phyloP scores from a whole-genome alignment of 2,797 vertebrate species.

The Sylvia borin region DNA sequence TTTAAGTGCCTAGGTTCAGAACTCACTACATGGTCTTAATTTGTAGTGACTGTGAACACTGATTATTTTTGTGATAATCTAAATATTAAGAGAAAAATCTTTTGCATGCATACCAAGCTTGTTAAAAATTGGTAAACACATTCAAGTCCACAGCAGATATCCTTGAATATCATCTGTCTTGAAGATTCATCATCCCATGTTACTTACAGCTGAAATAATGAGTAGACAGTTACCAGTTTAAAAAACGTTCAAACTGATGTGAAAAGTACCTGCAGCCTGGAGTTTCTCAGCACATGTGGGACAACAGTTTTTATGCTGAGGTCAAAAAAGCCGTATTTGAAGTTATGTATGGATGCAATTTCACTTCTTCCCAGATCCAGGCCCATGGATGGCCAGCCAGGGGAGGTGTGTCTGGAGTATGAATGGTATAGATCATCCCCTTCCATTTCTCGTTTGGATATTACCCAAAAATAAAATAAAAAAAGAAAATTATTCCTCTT shows the following conservation, averaged over 20 bases:
- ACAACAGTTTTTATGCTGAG: not conserved
- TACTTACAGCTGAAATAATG: not conserved
- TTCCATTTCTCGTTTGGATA: not conserved
- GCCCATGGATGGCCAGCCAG: not conserved
- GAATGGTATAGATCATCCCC: not conserved
- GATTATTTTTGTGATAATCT: not conserved
- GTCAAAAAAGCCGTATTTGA: not conserved
- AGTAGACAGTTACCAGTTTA: not conserved
- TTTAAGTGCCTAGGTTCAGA: not conserved
- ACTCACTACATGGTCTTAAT: not conserved
- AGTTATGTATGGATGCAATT: not conserved
- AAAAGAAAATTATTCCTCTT: not conserved
- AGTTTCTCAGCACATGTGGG: not conserved
- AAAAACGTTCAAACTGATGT: not conserved
- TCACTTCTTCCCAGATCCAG: not conserved
- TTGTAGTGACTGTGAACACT: not conserved
- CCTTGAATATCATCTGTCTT: not conserved
- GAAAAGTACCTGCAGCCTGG: not conserved
- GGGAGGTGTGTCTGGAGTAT: accelerated
- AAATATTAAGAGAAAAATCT: not conserved
- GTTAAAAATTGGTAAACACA: not conserved
- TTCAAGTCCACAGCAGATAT: not conserved
- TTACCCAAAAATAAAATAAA: not conserved
- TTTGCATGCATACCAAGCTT: not conserved
- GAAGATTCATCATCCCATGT: not conserved